Evolutionary conservation across 1,140 invertebrate species (phyloP).

Genomic region (Laupala kohalensis): DNA sequence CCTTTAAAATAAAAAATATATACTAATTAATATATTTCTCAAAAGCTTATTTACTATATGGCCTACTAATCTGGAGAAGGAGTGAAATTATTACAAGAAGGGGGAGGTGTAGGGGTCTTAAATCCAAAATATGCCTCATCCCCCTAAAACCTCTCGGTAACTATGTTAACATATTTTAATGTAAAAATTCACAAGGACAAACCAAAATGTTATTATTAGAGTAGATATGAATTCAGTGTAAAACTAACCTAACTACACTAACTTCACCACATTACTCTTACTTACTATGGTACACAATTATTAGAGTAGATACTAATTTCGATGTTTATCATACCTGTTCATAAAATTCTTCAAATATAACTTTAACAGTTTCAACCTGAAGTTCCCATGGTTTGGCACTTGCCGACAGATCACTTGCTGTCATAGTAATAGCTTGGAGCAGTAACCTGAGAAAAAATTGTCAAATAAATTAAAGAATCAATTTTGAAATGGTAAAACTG

Average conservation of each 20-base stretch:
- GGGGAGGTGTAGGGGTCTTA: no score
- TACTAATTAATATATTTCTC: neutral
- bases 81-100: no score
- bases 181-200: no score
- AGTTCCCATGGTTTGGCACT: constrained; percentile 72
- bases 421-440: constrained; percentile 66
- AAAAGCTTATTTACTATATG: neutral
- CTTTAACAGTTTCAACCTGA: constrained; percentile 65
- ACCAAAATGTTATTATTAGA: no score
- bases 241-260: no score
- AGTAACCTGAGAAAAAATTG: constrained; percentile 30
- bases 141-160: no score
- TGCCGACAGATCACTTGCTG: constrained; percentile 67
- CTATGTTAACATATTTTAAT: no score
- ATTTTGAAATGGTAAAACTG: neutral
- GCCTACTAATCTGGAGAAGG: neutral
- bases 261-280: no score
- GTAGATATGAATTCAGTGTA: no score
- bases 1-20: constrained; percentile 21
- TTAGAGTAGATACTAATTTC: no score
- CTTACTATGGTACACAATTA: no score
- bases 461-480: neutral
- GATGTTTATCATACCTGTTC: constrained; percentile 47
- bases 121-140: no score
- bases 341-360: constrained; percentile 80